Conservation (phyloP, 2,113 vertebrate species). For the Salvelinus namaycush region DNA sequence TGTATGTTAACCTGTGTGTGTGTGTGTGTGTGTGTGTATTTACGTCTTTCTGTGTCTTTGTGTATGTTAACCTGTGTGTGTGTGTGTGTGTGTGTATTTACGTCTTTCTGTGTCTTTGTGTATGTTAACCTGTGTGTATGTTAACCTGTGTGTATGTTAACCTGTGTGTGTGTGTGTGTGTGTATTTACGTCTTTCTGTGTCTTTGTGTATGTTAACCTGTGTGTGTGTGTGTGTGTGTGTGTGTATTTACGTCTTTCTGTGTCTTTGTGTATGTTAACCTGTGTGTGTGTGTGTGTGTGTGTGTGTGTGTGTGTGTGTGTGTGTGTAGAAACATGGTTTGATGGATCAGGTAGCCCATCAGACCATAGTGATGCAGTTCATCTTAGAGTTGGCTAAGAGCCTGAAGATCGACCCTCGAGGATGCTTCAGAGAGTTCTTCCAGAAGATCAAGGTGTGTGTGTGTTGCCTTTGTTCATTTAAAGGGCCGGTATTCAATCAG, state of each 20-base stretch:
- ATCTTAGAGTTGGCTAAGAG: constrained; percentile 93
- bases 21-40: too few relatives aligned
- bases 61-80: too few relatives aligned
- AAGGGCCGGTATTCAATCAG: too few relatives aligned
- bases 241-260: neutral
- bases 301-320: neutral
- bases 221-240: neutral
- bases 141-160: too few relatives aligned
- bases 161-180: neutral
- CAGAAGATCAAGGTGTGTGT: constrained; percentile 85
- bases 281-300: neutral
- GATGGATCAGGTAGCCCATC: constrained; percentile 96
- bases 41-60: too few relatives aligned
- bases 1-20: neutral
- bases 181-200: too few relatives aligned
- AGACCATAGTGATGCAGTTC: constrained; percentile 97
- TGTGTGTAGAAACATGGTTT: constrained; percentile 82
- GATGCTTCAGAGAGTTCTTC: constrained; percentile 94
- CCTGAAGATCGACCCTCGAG: constrained; percentile 89
- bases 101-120: neutral
- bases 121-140: too few relatives aligned
- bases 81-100: neutral
- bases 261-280: neutral
- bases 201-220: too few relatives aligned
- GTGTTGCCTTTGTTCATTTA: neutral